Percentiles rank a stretch among this genome's conserved stretches.
Evolutionary conservation across 2,888 invertebrate genomes (phyloP).

Genomic region (Acrobasis suavella): DNA sequence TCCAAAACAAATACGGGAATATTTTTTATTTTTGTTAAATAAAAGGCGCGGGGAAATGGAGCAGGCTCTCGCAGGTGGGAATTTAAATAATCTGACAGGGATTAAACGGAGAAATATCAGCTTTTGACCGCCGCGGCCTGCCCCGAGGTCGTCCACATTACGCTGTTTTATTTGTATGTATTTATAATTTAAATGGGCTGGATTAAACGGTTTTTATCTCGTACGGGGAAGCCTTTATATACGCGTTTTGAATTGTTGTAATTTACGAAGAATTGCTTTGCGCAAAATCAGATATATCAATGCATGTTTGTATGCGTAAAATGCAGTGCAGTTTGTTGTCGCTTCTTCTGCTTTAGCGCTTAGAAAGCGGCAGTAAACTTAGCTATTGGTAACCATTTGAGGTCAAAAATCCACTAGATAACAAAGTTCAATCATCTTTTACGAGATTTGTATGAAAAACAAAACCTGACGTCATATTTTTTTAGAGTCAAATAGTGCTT

Average conservation of each 20-base stretch:
- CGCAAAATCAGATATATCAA: constrained; percentile 8
- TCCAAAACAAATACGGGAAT: constrained; percentile 80
- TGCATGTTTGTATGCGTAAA: too few species aligned
- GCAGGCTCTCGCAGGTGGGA: constrained; percentile 76
- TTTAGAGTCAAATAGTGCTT: too few species aligned
- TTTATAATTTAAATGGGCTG: constrained; percentile 67
- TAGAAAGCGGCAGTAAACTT: too few species aligned
- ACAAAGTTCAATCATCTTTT: too few species aligned
- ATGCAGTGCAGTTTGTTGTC: too few species aligned
- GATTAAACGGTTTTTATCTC: constrained; percentile 34
- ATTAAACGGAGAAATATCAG: constrained; percentile 82
- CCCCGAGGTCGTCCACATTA: constrained; percentile 68
- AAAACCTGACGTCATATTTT: too few species aligned
- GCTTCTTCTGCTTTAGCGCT: too few species aligned
- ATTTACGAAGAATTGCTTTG: constrained; percentile 21
- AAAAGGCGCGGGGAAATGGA: constrained; percentile 62
- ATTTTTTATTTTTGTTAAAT: constrained; percentile 80
- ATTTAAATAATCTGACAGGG: constrained; percentile 83
- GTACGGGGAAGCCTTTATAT: not conserved
- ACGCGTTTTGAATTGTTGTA: not conserved
- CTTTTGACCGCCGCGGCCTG: constrained; percentile 73
- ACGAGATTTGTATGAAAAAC: too few species aligned
- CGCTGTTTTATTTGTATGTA: constrained; percentile 62
- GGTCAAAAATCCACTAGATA: too few species aligned
- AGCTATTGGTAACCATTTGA: too few species aligned